Base-by-base conservation (phyloP, 2,113 vertebrate genomes). In the Hippocampus comes region DNA sequence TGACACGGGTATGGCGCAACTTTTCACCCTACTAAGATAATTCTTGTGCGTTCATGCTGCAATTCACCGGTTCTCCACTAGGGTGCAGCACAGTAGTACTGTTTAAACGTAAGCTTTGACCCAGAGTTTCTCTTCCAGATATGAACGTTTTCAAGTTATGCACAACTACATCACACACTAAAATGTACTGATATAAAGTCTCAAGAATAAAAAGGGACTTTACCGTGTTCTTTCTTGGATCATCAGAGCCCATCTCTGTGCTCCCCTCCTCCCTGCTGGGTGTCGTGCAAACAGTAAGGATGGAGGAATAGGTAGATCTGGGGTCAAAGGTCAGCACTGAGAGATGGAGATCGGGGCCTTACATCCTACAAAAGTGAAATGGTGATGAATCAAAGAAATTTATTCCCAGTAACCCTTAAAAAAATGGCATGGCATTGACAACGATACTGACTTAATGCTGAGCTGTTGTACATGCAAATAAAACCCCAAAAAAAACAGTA, bases 241-340 rank as follows among this genome's bases (percentile, higher is more conserved):
- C 68, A 74, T 90, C 87, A 74, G 64, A 63, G 38, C 67, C 83
- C 84, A 85, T 86, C 83, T 83, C 25, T 79, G 14, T 78, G 53
- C 21, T 85, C 81, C 70, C 84, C 81, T 87, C 81, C 82, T 87
- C 82, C 82, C 12, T 84, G 75, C 88, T 85, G 85, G 80, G 83
- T 78, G 82, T 66, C 38, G 73, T 57, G 75, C 70, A 84, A 73
- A 81, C 72, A 83, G 81, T 78, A 76, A 48, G 76, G 79, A 85
- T 83, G 73, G 70, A 82, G 74, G 80, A 87, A 85, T 73, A 88
- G 34, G 34, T 38, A 5, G 34, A 38, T 88, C 80, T 89, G 80
- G 86, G 78, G 51, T 15, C 51, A 67, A 70, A 76, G 77, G 57
- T 74, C 72, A 25, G 71, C 42, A 34, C 15, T 27, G 27, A 51